Percentiles rank a stretch among this genome's conserved stretches.
These are phyloP conservation scores for Podabrus alpinus DNA, from an alignment of 2,888 invertebrate genomes.

Conservation along the genomic window DNA sequence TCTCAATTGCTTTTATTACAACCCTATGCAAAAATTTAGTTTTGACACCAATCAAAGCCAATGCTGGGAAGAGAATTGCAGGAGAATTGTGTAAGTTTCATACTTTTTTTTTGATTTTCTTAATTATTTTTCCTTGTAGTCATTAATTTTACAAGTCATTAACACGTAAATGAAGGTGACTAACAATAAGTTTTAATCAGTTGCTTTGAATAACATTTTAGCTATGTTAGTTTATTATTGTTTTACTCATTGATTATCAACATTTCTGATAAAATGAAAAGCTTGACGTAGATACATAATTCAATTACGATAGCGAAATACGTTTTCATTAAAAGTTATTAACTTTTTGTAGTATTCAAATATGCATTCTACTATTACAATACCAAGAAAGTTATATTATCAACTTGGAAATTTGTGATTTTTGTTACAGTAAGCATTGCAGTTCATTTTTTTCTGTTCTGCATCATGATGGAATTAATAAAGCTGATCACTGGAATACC, in stretches of 20 bases:
- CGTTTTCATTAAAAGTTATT: neutral
- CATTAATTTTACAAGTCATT: neutral
- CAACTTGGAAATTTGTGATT: neutral
- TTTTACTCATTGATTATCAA: neutral
- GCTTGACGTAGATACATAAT: neutral
- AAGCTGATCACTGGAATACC: neutral
- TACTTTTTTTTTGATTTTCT: too few relatives aligned
- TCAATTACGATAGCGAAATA: neutral
- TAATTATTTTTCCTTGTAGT: too few relatives aligned
- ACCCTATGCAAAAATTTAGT: neutral
- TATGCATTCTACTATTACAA: neutral
- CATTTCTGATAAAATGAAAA: neutral
- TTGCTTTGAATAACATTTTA: neutral
- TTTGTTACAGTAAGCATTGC: neutral
- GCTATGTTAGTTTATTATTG: neutral
- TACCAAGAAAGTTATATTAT: neutral
- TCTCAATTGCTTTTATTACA: neutral
- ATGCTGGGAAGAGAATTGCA: neutral
- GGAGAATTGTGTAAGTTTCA: neutral
- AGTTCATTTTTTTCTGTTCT: neutral
- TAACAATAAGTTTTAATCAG: neutral
- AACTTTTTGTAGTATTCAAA: neutral
- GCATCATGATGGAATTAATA: neutral
- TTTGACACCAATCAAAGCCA: neutral
- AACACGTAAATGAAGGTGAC: neutral